These are phyloP conservation scores for Bombus waltoni DNA, from an alignment of 1,140 invertebrate species.

Conservation along the genomic window DNA sequence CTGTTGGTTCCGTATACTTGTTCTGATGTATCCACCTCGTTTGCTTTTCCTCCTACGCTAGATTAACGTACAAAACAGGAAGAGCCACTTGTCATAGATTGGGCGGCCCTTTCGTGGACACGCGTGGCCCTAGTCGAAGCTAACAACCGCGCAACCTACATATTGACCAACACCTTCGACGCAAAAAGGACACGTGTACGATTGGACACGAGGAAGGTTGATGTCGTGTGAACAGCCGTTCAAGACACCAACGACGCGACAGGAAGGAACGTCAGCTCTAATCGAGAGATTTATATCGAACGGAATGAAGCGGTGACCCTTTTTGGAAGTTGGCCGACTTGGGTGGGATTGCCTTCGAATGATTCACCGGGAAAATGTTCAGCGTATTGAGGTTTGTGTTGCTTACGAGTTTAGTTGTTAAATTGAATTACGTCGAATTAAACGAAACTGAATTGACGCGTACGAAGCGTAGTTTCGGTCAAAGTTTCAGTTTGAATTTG, in stretches of 20 bases:
- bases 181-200: constrained; percentile 47
- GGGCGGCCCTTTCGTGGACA: constrained; percentile 66
- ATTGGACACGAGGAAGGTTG: neutral
- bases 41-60: constrained; percentile 30
- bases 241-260: neutral
- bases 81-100: constrained; percentile 78
- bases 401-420: neutral
- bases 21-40: constrained; percentile 8
- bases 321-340: neutral
- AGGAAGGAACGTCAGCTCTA: constrained; percentile 42
- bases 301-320: constrained; percentile 22
- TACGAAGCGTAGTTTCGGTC: neutral
- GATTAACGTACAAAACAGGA: constrained; percentile 72
- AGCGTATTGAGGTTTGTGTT: neutral
- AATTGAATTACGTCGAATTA: neutral
- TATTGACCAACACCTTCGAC: constrained; percentile 41
- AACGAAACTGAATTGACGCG: neutral
- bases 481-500: neutral
- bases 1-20: constrained; percentile 21
- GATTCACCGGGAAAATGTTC: neutral
- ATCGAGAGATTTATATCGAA: constrained; percentile 43
- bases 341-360: neutral
- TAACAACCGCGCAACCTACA: constrained; percentile 44
- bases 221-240: constrained; percentile 37
- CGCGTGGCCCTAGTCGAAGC: constrained; percentile 43